Percentiles rank a stretch among this genome's conserved stretches.
These are phyloP conservation scores for Brachionus sp. DNA, from an alignment of 1,140 invertebrate genomes.

Conservation along the genomic window DNA sequence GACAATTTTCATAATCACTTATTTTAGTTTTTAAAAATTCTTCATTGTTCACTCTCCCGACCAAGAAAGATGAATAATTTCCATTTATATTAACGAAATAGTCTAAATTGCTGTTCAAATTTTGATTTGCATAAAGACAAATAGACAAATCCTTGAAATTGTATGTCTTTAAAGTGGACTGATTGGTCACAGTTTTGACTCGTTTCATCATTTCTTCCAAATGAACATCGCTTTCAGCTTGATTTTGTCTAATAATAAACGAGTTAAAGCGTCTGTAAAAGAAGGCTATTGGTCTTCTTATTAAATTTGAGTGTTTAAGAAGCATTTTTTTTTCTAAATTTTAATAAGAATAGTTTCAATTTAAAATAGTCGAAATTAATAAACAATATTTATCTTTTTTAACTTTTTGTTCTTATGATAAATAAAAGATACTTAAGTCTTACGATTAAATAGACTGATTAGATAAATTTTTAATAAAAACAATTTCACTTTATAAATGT, in stretches of 20 bases:
- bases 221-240: background rate
- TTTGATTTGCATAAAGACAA: background rate
- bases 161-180: background rate
- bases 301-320: background rate
- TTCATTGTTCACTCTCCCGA: background rate
- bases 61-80: background rate
- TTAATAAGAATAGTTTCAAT: background rate
- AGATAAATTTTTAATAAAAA: constrained; percentile 2
- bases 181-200: background rate
- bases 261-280: background rate
- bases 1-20: background rate
- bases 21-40: background rate
- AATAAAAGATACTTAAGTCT: background rate
- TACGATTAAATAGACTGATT: background rate
- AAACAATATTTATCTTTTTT: background rate
- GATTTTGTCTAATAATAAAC: background rate
- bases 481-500: background rate
- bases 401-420: background rate
- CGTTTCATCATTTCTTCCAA: background rate
- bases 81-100: background rate
- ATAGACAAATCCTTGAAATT: background rate
- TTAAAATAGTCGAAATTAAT: background rate
- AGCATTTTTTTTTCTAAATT: background rate
- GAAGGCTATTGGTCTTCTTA: background rate
- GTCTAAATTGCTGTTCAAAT: background rate